Conservation (phyloP, 1,140 invertebrate species). For the Sycobia sp. region DNA sequence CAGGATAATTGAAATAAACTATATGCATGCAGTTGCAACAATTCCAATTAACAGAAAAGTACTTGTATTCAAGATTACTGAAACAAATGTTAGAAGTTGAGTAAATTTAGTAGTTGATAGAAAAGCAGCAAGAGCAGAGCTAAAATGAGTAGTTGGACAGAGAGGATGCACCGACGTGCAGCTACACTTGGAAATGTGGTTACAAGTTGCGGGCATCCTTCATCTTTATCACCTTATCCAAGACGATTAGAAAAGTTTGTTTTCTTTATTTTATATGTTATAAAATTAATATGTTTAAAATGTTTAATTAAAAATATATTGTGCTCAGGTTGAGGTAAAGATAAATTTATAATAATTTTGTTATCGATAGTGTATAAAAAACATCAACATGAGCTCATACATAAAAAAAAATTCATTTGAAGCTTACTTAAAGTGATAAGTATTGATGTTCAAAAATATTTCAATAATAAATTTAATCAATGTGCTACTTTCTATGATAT, state of each 20-base stretch:
- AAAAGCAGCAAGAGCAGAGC: not conserved
- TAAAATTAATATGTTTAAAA: too few relatives aligned
- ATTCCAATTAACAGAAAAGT: not conserved
- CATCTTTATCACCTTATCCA: slow-evolving; percentile 71
- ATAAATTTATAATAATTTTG: too few relatives aligned
- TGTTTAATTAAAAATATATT: too few relatives aligned
- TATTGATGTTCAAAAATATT: too few relatives aligned
- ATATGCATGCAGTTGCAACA: slow-evolving; percentile 1
- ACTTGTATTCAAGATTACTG: not conserved
- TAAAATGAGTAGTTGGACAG: slow-evolving; percentile 85
- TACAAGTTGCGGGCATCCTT: slow-evolving; percentile 83
- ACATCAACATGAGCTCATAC: too few relatives aligned
- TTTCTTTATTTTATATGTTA: slow-evolving; percentile 7
- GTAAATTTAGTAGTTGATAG: slow-evolving; percentile 2
- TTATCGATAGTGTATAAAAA: too few relatives aligned
- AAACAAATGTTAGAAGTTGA: slow-evolving; percentile 9
- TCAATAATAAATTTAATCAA: too few relatives aligned
- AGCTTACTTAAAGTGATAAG: too few relatives aligned
- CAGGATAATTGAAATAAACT: slow-evolving; percentile 20
- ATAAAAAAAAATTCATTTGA: too few relatives aligned
- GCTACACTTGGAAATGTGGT: slow-evolving; percentile 87
- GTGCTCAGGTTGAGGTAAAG: too few relatives aligned
- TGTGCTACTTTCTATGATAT: too few relatives aligned
- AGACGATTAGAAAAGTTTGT: slow-evolving; percentile 81
- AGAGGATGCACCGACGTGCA: slow-evolving; percentile 85